phyloP scores from a whole-genome alignment of 2,797 vertebrate species.

The Alosa sapidissima region DNA sequence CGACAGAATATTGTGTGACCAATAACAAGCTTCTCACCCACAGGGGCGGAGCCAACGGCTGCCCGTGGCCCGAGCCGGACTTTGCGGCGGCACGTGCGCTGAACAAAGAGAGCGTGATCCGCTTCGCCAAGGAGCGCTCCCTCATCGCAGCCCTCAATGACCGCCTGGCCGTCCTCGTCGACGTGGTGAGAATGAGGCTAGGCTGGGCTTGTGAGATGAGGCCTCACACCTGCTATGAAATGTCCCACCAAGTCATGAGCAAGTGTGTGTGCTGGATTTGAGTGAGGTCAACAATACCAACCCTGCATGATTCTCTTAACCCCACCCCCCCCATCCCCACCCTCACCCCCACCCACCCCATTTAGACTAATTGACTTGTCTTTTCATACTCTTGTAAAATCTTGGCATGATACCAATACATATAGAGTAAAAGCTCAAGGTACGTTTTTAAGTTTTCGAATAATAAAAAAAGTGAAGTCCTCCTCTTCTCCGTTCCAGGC shows the following conservation, averaged over 20 bases:
- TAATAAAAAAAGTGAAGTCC: neutral
- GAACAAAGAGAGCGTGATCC: constrained; percentile 63
- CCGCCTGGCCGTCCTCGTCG: constrained; percentile 71
- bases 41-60: constrained; percentile 57
- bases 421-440: neutral
- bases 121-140: constrained; percentile 66
- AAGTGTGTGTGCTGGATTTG: neutral
- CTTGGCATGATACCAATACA: neutral
- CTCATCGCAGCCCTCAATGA: constrained; percentile 72
- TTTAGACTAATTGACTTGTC: too few relatives aligned
- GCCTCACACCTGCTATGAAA: neutral
- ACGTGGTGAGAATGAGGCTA: constrained; percentile 67
- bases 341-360: too few relatives aligned
- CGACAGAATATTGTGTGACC: neutral
- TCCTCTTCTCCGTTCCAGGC: constrained; percentile 53
- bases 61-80: constrained; percentile 61
- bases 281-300: neutral
- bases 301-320: neutral
- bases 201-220: neutral
- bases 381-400: neutral
- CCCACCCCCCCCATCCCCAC: too few relatives aligned
- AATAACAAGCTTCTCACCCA: constrained; percentile 7
- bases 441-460: neutral
- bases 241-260: neutral
- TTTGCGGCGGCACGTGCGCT: constrained; percentile 65